Evolutionary conservation across 2,113 vertebrate species (phyloP), one percentile per base, ranked within the genome.

Genomic region (Rana temporaria): DNA sequence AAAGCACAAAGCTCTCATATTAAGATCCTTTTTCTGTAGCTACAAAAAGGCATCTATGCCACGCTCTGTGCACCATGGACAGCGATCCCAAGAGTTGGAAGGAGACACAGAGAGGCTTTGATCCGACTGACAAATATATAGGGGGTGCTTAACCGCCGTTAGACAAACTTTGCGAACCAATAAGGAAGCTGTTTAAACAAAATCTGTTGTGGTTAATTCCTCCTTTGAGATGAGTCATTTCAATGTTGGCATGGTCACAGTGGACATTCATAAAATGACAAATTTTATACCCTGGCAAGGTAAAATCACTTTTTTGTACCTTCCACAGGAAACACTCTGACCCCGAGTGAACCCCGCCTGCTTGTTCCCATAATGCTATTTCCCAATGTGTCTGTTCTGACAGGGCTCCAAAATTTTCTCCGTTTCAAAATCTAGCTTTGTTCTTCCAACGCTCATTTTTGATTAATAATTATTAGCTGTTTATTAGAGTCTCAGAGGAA

Each of bases 181-280:
- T 74, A 85, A 60, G 52, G 63, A 72, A 84, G n/a, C 78, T 79
- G 19, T 55, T 78, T 19, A 82, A 78, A 71, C 63, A 78, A 82
- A 63, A 57, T 19, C 67, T 85, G 20, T 0, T 65, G 66, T 32
- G 71, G 78, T 78, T 84, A 79, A 5, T 0, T 81, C 26, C 26
- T 65, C 34, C 62, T 80, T 78, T 48, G 34, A 77, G 79, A 55
- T 60, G 78, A 84, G 59, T 24, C 48, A 74, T 18, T 72, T 72
- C 55, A 81, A 84, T 8, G 68, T 9, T n/a, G 42, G 73, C 60
- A 52, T 30, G 59, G 30, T 0, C 19, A 78, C n/a, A 16, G 74
- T 22, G n/a, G 30, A 15, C 59, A 30, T 55, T 78, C 57, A 70
- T 62, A 78, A 75, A 62, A 53, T 1, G 2, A 69, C 12, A 79